These are phyloP conservation scores for Lepisosteus oculatus DNA, from an alignment of 2,113 vertebrate genomes.

Conservation along the genomic window DNA sequence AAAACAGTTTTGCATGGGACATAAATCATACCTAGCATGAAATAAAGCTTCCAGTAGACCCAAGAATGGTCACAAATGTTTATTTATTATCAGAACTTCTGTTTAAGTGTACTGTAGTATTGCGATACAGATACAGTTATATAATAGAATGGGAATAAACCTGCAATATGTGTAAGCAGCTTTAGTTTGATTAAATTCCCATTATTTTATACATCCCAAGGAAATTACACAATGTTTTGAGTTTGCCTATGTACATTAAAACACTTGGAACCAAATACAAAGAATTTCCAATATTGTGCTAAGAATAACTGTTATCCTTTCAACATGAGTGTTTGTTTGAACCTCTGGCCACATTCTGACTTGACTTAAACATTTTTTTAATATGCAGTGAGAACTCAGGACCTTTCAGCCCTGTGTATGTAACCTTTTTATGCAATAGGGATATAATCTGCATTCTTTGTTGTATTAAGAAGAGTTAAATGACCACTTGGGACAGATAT, in stretches of 20 bases:
- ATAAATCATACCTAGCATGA: no score
- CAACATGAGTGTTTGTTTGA: constrained; percentile 17
- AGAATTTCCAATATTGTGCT: constrained; percentile 30
- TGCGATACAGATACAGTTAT: background rate
- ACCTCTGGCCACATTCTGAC: constrained; percentile 13
- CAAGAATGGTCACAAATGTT: no score
- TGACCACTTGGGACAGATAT: constrained; percentile 58
- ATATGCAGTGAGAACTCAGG: constrained; percentile 45
- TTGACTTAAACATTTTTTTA: constrained; percentile 27
- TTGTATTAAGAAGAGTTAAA: constrained; percentile 69
- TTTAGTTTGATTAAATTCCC: constrained; percentile 31
- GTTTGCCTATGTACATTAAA: constrained; percentile 14
- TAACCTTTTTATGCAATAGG: constrained; percentile 63
- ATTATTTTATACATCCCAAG: constrained; percentile 25
- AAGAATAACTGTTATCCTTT: constrained; percentile 23
- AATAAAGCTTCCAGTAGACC: no score
- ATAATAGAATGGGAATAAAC: constrained; percentile 31
- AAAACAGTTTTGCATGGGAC: no score
- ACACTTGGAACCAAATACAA: background rate
- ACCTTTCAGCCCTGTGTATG: constrained; percentile 36
- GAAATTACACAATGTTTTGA: constrained; percentile 19
- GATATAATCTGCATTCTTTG: constrained; percentile 64
- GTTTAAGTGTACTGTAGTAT: no score
- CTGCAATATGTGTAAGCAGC: constrained; percentile 41
- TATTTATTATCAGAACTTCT: no score